phyloP scores from a whole-genome alignment of 1,140 invertebrate genomes.

The Cherax quadricarinatus region DNA sequence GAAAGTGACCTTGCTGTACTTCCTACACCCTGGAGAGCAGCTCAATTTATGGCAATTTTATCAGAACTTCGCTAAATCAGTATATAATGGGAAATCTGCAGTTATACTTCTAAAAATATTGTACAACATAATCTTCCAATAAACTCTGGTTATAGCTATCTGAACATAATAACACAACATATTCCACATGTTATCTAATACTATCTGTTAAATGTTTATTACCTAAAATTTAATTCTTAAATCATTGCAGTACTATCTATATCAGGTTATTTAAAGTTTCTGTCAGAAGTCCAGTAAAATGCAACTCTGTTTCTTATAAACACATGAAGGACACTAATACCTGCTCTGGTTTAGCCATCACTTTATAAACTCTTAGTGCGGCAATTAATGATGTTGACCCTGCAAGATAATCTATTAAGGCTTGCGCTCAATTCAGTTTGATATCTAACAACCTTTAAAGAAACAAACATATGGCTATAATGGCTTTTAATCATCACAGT shows the following conservation, averaged over 20 bases:
- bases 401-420: slow-evolving; percentile 25
- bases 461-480: slow-evolving; percentile 19
- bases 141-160: slow-evolving; percentile 65
- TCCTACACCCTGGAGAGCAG: slow-evolving; percentile 33
- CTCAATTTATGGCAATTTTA: slow-evolving; percentile 44
- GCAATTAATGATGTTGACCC: slow-evolving; percentile 6
- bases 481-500: slow-evolving; percentile 14
- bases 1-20: slow-evolving; percentile 32
- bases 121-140: slow-evolving; percentile 61
- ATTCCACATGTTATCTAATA: slow-evolving; percentile 62
- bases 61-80: slow-evolving; percentile 44
- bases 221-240: slow-evolving; percentile 53
- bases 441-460: slow-evolving; percentile 39
- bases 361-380: not conserved
- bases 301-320: not conserved
- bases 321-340: not conserved
- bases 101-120: slow-evolving; percentile 59
- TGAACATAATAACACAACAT: slow-evolving; percentile 64
- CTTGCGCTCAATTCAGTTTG: slow-evolving; percentile 10
- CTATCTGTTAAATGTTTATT: slow-evolving; percentile 55
- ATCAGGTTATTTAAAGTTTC: slow-evolving; percentile 17
- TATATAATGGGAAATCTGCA: slow-evolving; percentile 29
- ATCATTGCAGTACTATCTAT: slow-evolving; percentile 53
- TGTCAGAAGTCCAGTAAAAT: slow-evolving; percentile 22
- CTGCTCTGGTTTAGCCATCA: not conserved